A percentile compares a stretch with the other conserved stretches of the same genome.
Evolutionary conservation across 2,888 invertebrate genomes (phyloP).

Genomic region (Dolichomitus sp.): DNA sequence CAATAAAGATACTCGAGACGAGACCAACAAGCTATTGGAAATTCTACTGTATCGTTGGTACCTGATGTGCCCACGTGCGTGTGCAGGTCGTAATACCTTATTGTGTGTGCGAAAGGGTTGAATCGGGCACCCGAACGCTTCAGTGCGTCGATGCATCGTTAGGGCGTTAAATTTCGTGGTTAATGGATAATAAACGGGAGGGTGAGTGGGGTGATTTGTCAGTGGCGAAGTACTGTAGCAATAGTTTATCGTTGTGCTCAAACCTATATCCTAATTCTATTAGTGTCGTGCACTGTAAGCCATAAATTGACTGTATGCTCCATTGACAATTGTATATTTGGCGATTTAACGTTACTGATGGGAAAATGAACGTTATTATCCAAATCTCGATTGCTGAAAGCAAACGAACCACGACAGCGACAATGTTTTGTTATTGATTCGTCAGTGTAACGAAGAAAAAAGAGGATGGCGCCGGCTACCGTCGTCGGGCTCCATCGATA

Average conservation of each 20-base stretch:
- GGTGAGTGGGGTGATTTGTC: conserved; percentile 44
- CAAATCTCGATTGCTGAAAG: conserved; percentile 21
- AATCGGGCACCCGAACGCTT: conserved; percentile 22
- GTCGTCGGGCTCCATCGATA: background rate
- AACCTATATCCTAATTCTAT: conserved; percentile 29
- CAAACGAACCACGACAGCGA: conserved; percentile 20
- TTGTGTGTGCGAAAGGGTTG: conserved; percentile 21
- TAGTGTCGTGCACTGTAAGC: conserved; percentile 11
- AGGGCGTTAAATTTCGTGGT: conserved; percentile 52
- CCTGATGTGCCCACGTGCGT: background rate
- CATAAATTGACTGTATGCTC: conserved; percentile 9
- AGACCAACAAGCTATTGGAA: background rate
- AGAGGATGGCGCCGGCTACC: background rate
- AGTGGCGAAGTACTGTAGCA: conserved; percentile 11
- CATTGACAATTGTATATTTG: conserved; percentile 36
- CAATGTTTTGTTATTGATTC: conserved; percentile 53
- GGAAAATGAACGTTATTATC: conserved; percentile 12
- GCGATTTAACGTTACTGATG: conserved; percentile 33
- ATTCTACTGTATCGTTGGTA: background rate
- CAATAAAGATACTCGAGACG: background rate
- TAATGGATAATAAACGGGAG: conserved; percentile 52
- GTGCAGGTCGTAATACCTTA: background rate
- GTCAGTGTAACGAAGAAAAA: conserved; percentile 10
- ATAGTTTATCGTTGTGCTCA: conserved; percentile 32
- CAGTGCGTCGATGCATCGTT: conserved; percentile 33